Conservation (phyloP, 2,113 vertebrate species). For the Brienomyrus longianalis region DNA sequence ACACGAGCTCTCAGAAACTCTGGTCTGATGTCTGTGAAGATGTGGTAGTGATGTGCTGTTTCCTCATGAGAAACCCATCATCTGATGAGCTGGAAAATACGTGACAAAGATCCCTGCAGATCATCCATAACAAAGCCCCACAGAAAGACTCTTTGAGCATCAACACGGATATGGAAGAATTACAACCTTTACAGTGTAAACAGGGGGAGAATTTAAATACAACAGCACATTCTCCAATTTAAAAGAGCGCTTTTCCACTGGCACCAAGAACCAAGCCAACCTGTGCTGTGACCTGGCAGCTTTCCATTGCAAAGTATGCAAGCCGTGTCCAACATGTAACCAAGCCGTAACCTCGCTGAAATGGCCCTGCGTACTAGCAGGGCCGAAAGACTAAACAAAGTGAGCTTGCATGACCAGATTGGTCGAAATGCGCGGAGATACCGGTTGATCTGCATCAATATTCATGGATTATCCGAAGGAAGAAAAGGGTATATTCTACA, state of each 20-base stretch:
- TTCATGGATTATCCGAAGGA: background rate
- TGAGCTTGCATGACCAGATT: background rate
- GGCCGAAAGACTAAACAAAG: background rate
- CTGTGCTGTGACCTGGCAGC: too few species aligned
- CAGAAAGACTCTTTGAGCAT: background rate
- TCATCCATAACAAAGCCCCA: background rate
- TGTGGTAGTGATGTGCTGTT: constrained; percentile 32
- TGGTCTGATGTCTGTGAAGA: background rate
- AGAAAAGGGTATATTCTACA: background rate
- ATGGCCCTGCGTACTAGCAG: background rate
- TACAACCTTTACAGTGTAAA: background rate
- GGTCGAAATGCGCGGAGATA: background rate
- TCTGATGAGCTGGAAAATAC: background rate
- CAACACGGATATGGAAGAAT: background rate
- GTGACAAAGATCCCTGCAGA: background rate
- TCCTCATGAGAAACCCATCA: background rate
- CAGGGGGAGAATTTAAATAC: background rate
- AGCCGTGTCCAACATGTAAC: background rate
- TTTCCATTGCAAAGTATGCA: background rate
- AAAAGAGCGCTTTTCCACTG: background rate
- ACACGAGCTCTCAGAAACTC: constrained; percentile 12
- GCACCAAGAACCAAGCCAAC: background rate
- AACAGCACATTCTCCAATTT: background rate
- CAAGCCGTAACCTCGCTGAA: background rate
- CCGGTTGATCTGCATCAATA: background rate